A percentile compares a stretch with the other conserved stretches of the same genome.
phyloP scores from a whole-genome alignment of 2,888 invertebrate genomes.

The Papilio protenor region DNA sequence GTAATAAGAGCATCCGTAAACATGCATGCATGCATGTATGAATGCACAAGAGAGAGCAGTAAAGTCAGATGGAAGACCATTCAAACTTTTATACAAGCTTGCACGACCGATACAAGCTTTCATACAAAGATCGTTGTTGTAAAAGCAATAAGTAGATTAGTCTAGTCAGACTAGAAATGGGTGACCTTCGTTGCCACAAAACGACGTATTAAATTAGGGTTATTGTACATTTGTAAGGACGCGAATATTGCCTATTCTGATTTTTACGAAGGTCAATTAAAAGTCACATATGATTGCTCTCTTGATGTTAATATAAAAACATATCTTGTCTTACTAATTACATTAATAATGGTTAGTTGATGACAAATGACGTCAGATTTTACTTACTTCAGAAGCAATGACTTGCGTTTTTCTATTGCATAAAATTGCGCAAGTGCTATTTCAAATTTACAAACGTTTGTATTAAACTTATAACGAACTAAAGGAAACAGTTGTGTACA shows the following conservation, averaged over 20 bases:
- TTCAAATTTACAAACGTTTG: too few relatives aligned
- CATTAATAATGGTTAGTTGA: not conserved
- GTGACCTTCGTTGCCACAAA: constrained; percentile 5
- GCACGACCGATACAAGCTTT: too few relatives aligned
- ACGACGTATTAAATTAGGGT: constrained; percentile 14
- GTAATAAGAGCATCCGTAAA: too few relatives aligned
- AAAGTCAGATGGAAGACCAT: too few relatives aligned
- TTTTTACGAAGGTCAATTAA: not conserved
- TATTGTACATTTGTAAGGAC: constrained; percentile 29
- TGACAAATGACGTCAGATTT: constrained; percentile 27
- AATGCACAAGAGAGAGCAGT: too few relatives aligned
- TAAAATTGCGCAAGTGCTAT: constrained; percentile 26
- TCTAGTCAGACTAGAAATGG: too few relatives aligned
- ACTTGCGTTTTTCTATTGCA: constrained; percentile 25
- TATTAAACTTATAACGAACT: too few relatives aligned
- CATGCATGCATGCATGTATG: too few relatives aligned
- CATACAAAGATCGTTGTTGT: too few relatives aligned
- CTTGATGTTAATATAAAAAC: not conserved
- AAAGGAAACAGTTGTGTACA: too few relatives aligned
- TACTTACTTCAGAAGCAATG: constrained; percentile 5
- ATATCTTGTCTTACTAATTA: not conserved
- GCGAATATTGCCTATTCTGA: not conserved
- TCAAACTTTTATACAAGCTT: too few relatives aligned
- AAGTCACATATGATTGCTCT: not conserved
- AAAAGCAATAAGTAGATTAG: too few relatives aligned